Conservation (phyloP, 2,797 vertebrate species). For the Argyrosomus regius region DNA sequence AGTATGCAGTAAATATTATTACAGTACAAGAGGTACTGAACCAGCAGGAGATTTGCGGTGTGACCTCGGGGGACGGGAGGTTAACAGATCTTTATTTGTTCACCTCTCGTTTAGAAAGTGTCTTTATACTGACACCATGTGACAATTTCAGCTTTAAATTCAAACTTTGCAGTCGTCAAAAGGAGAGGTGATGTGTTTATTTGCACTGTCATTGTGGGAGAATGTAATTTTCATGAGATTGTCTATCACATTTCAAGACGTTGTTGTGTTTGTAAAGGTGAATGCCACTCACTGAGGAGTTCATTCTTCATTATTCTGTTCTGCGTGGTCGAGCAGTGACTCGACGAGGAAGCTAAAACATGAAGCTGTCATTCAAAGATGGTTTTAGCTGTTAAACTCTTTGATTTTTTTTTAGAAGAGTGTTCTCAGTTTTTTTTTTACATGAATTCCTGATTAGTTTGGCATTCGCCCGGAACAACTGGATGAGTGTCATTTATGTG, state of each 20-base stretch:
- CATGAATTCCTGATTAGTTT: neutral
- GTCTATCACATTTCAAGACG: conserved; percentile 27
- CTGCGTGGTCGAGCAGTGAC: neutral
- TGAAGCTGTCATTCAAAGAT: neutral
- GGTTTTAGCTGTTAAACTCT: neutral
- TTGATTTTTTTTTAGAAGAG: neutral
- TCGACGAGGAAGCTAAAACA: neutral
- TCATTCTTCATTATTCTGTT: neutral
- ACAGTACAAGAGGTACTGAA: neutral
- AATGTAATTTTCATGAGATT: conserved; percentile 14
- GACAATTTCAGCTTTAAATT: neutral
- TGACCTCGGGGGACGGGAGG: neutral
- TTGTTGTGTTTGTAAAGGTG: neutral
- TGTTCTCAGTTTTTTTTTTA: neutral
- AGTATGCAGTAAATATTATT: neutral
- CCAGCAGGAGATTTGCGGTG: neutral
- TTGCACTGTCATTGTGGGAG: conserved; percentile 23
- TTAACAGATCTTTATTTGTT: neutral
- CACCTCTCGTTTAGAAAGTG: neutral
- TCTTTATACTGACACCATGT: neutral
- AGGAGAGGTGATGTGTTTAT: neutral
- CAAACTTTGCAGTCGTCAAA: neutral
- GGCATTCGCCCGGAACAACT: neutral
- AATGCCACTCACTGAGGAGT: neutral
- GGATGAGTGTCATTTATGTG: neutral